A percentile compares a stretch with the other conserved stretches of the same genome.
phyloP scores from a whole-genome alignment of 1,140 invertebrate species.

The Drosophila ironensis region DNA sequence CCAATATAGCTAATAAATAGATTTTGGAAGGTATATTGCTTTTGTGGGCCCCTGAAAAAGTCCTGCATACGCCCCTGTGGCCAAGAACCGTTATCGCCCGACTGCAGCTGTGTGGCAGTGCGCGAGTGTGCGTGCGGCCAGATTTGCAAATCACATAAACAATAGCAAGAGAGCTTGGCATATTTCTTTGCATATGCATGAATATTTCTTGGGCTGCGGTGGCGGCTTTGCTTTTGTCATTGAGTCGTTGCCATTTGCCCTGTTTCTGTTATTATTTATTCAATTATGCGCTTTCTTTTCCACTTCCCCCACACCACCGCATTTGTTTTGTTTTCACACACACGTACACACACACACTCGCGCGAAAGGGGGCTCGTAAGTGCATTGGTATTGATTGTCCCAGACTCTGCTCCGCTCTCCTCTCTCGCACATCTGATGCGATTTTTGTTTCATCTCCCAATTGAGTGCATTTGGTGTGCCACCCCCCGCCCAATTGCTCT shows the following conservation, averaged over 20 bases:
- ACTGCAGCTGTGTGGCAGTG: slow-evolving; percentile 1
- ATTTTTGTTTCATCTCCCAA: slow-evolving; percentile 38
- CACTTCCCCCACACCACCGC: slow-evolving; percentile 40
- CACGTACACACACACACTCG: slow-evolving; percentile 9
- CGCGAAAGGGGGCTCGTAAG: slow-evolving; percentile 35
- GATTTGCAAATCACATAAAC: slow-evolving; percentile 70
- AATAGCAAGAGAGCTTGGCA: slow-evolving; percentile 40
- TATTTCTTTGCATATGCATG: slow-evolving; percentile 52
- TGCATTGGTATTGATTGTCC: slow-evolving; percentile 66
- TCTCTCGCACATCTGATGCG: slow-evolving; percentile 21
- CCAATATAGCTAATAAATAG: too few species aligned
- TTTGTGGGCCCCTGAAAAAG: background rate
- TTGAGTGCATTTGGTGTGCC: slow-evolving; percentile 29
- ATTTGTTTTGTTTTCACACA: slow-evolving; percentile 74
- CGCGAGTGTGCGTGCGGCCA: slow-evolving; percentile 5
- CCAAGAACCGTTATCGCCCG: slow-evolving; percentile 60
- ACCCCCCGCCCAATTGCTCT: slow-evolving; percentile 29
- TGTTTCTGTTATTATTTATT: slow-evolving; percentile 76
- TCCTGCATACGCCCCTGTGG: background rate
- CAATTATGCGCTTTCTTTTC: slow-evolving; percentile 78
- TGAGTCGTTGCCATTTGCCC: slow-evolving; percentile 55
- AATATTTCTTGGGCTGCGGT: slow-evolving; percentile 39
- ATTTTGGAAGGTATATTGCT: too few species aligned
- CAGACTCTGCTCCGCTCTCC: slow-evolving; percentile 31
- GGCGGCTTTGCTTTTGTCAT: slow-evolving; percentile 59